Conservation (phyloP, 35 echinoderm and acorn worm genomes). For the Heliocidaris tuberculata region DNA sequence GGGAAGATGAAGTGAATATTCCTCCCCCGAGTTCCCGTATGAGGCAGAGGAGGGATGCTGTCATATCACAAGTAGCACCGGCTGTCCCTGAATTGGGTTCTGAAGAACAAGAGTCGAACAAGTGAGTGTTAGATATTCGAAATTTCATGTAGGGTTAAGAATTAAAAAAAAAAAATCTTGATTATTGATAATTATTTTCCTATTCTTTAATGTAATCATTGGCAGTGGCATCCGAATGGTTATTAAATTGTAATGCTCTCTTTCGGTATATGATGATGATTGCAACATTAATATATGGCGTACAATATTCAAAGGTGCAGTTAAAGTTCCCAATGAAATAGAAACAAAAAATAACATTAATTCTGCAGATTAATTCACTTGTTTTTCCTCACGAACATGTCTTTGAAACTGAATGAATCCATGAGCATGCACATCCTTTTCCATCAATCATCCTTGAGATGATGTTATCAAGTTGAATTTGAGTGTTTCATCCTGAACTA, state of each 20-base stretch:
- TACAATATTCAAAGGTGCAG: too few species aligned
- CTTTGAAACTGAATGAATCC: background rate
- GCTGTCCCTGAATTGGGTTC: conserved; percentile 12
- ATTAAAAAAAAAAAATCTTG: background rate
- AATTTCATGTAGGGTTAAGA: background rate
- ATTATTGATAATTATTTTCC: background rate
- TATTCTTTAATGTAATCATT: too few species aligned
- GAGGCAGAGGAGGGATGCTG: conserved; percentile 46
- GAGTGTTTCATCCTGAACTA: too few species aligned
- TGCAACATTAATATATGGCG: background rate
- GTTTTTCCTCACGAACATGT: background rate
- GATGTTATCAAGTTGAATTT: too few species aligned
- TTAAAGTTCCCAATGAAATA: background rate
- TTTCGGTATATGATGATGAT: background rate
- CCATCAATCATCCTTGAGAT: background rate
- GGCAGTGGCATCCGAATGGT: too few species aligned
- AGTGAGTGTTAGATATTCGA: background rate
- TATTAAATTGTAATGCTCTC: background rate
- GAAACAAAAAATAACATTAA: background rate
- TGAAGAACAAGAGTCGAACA: conserved; percentile 43
- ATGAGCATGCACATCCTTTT: background rate
- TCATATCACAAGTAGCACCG: conserved; percentile 58
- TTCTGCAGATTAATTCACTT: background rate
- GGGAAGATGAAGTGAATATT: conserved; percentile 34
- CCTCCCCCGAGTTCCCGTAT: conserved; percentile 50